Conservation (phyloP, 1,140 invertebrate genomes). For the Sweltsa coloradensis region DNA sequence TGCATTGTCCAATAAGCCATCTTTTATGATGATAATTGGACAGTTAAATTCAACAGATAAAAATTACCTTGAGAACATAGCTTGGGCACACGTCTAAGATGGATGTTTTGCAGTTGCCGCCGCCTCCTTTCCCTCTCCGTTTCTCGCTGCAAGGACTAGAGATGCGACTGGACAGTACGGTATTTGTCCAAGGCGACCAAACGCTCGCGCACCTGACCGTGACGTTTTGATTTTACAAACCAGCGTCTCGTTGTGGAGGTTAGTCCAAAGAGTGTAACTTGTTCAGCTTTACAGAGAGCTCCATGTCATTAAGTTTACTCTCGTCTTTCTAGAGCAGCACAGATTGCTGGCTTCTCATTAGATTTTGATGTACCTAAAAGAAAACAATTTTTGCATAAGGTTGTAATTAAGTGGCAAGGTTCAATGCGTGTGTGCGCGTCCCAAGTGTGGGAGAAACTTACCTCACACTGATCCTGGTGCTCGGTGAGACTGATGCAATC, state of each 20-base stretch:
- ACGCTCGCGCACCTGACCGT: conserved; percentile 53
- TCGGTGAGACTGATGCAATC: conserved; percentile 71
- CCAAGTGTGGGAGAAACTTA: too few relatives aligned
- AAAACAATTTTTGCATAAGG: neutral
- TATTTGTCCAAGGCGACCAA: conserved; percentile 73
- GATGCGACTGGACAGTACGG: conserved; percentile 51
- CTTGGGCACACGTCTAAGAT: conserved; percentile 58
- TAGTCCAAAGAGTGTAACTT: conserved; percentile 67
- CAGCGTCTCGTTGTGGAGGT: conserved; percentile 75
- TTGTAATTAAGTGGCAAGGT: too few relatives aligned
- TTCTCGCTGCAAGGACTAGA: conserved; percentile 66
- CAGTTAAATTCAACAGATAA: too few relatives aligned
- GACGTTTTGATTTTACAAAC: conserved; percentile 66
- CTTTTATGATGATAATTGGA: too few relatives aligned
- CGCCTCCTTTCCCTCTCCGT: conserved; percentile 65
- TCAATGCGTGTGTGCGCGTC: too few relatives aligned
- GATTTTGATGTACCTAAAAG: conserved; percentile 52
- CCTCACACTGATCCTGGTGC: conserved; percentile 66
- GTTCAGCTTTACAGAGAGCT: conserved; percentile 45
- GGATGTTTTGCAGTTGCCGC: conserved; percentile 66
- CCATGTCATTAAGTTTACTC: conserved; percentile 22
- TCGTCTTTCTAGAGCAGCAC: conserved; percentile 39
- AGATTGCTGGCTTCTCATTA: conserved; percentile 61
- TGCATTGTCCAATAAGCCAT: too few relatives aligned
- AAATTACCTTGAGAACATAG: too few relatives aligned